Percentiles rank a stretch among this genome's conserved stretches.
Evolutionary conservation across 1,140 invertebrate species (phyloP).

Genomic region (Caenorhabditis latens): DNA sequence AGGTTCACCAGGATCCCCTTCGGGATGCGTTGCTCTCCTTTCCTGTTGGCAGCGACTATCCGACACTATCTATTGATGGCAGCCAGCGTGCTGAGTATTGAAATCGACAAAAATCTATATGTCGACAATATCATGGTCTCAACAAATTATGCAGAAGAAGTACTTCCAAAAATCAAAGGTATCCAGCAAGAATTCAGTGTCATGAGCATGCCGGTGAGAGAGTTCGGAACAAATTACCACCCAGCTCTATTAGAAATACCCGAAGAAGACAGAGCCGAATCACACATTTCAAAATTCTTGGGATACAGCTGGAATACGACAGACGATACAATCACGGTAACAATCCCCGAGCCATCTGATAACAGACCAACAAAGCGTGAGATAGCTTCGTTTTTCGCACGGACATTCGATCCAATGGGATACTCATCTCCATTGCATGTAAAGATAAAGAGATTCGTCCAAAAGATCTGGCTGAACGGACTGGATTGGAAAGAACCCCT

Average conservation of each 20-base stretch:
- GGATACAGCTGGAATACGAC: conserved; percentile 8
- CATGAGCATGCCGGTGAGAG: background rate
- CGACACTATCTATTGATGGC: conserved; percentile 31
- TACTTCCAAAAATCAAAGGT: background rate
- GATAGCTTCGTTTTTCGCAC: background rate
- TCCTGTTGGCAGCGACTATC: conserved; percentile 56
- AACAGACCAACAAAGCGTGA: background rate
- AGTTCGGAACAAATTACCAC: background rate
- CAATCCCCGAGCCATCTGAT: conserved; percentile 8
- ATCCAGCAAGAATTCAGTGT: background rate
- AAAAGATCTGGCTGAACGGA: conserved; percentile 31
- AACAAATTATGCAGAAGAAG: conserved; percentile 49
- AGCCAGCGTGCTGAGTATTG: background rate
- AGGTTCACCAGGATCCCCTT: conserved; percentile 62
- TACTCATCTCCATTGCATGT: conserved; percentile 54
- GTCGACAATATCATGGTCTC: conserved; percentile 58
- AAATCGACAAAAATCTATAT: conserved; percentile 61
- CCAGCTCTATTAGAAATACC: background rate
- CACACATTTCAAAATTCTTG: background rate
- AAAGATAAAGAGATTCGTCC: conserved; percentile 53
- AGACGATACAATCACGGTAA: background rate
- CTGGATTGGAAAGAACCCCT: too few relatives aligned
- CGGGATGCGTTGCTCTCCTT: conserved; percentile 61
- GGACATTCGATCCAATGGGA: conserved; percentile 57
- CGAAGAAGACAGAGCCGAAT: background rate